Conservation (phyloP, 2,888 invertebrate species). For the Pteria penguin region DNA sequence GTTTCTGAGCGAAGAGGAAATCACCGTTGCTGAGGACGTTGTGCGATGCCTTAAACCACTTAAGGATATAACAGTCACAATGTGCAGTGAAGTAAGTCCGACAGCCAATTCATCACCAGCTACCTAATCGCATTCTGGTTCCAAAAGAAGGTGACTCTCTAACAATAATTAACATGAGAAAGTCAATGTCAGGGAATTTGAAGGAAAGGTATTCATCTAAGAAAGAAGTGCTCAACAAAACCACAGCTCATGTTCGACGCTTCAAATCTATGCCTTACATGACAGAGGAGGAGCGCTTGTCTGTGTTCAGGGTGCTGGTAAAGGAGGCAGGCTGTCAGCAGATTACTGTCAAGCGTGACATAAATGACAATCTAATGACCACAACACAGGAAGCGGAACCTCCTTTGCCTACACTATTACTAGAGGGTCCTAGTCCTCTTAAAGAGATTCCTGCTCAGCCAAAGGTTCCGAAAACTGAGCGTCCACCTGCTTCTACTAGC, state of each 20-base stretch:
- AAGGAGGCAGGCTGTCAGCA: background rate
- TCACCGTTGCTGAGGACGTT: constrained; percentile 27
- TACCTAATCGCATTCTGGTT: background rate
- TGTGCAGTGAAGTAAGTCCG: constrained; percentile 20
- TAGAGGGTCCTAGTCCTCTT: background rate
- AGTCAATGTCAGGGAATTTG: background rate
- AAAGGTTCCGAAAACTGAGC: background rate
- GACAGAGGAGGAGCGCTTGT: background rate
- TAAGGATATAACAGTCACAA: constrained; percentile 21
- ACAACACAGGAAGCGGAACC: background rate
- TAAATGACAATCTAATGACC: no score
- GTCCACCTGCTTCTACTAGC: background rate
- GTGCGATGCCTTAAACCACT: constrained; percentile 8
- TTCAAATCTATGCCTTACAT: background rate
- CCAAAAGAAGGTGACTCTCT: background rate
- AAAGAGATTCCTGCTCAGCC: background rate
- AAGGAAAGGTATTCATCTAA: background rate
- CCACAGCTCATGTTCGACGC: background rate
- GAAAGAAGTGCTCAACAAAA: background rate
- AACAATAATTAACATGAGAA: background rate
- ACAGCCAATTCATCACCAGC: constrained; percentile 18
- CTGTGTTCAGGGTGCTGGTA: background rate
- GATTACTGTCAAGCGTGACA: background rate
- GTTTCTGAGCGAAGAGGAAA: constrained; percentile 1
- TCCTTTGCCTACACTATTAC: background rate